phyloP scores from a whole-genome alignment of 2,888 invertebrate genomes.

The Melanchra persicariae region DNA sequence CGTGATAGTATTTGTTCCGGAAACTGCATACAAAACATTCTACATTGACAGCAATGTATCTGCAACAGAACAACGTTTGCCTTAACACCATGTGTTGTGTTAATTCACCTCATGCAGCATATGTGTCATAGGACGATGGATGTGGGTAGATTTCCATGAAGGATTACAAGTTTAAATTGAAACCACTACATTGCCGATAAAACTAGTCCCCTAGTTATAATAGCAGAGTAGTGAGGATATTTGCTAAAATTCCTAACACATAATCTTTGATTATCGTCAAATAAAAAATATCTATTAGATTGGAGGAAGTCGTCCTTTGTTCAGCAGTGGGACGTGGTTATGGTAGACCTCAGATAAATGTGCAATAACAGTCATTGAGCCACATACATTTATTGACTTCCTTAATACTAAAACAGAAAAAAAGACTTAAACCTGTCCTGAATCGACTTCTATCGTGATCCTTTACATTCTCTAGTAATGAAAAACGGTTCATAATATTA shows the following conservation, averaged over 20 bases:
- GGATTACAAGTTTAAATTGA: constrained; percentile 3
- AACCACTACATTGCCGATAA: constrained; percentile 18
- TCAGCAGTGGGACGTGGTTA: background rate
- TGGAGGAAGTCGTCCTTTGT: background rate
- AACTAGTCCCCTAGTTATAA: background rate
- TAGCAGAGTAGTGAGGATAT: constrained; percentile 4
- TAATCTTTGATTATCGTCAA: background rate
- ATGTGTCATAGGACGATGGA: constrained; percentile 14
- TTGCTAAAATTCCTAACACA: background rate
- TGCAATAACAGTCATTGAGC: no score
- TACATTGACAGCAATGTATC: background rate
- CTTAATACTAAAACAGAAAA: no score
- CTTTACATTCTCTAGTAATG: no score
- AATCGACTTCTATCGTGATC: no score
- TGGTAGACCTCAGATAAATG: no score
- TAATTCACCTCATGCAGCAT: constrained; percentile 6
- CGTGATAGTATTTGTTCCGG: background rate
- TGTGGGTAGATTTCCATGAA: background rate
- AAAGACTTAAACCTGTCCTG: no score
- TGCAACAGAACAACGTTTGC: background rate
- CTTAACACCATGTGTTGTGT: background rate
- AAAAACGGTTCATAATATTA: no score
- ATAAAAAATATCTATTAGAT: background rate
- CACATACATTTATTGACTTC: no score
- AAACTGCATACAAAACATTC: background rate